Percentiles rank a stretch among this genome's conserved stretches.
Conservation (phyloP, 1,140 invertebrate genomes). For the Leptinotarsa undecemlineata region DNA sequence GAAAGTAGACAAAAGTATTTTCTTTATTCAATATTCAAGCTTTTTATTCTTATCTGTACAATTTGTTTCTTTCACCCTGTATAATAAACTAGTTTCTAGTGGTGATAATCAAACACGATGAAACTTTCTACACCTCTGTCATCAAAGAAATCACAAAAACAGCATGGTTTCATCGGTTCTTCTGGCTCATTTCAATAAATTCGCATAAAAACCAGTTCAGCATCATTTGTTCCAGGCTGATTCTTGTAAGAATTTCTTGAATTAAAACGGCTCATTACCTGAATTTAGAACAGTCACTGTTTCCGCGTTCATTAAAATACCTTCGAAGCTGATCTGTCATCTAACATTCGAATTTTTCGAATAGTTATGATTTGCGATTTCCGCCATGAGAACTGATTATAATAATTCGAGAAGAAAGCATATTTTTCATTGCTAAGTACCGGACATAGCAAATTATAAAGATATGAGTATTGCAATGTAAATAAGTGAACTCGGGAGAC, state of each 20-base stretch:
- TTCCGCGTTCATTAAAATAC: constrained; percentile 26
- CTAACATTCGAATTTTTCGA: constrained; percentile 11
- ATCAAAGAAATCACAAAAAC: too few relatives aligned
- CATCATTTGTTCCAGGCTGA: constrained; percentile 1
- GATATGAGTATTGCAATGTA: constrained; percentile 13
- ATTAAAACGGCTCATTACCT: background rate
- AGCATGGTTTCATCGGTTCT: too few relatives aligned
- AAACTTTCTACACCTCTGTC: too few relatives aligned
- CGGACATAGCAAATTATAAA: constrained; percentile 10
- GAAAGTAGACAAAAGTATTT: too few relatives aligned
- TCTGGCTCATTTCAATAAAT: too few relatives aligned
- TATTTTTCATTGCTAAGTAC: constrained; percentile 4
- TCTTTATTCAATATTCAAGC: too few relatives aligned
- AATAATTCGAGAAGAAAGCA: constrained; percentile 14
- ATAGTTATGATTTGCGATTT: constrained; percentile 18
- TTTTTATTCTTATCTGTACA: too few relatives aligned
- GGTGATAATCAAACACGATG: too few relatives aligned
- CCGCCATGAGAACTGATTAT: constrained; percentile 14
- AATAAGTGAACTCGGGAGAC: background rate
- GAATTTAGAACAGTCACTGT: constrained; percentile 7
- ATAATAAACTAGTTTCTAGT: too few relatives aligned
- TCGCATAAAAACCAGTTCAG: too few relatives aligned
- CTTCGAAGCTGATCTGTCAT: constrained; percentile 4
- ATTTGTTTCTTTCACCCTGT: too few relatives aligned
- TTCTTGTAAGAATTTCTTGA: background rate